phyloP scores from a whole-genome alignment of 2,797 vertebrate species.

The Liparis tanakae region DNA sequence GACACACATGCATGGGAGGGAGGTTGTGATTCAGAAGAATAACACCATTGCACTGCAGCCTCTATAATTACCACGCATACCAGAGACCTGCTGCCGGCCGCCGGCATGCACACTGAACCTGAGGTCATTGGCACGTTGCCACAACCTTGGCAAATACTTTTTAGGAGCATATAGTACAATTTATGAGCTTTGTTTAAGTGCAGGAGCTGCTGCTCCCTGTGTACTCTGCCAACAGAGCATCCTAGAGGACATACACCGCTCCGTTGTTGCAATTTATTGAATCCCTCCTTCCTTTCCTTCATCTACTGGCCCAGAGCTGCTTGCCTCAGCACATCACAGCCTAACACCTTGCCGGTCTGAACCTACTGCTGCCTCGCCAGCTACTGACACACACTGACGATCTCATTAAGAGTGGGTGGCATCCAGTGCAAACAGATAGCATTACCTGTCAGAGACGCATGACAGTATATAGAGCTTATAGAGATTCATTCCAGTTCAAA shows the following conservation, averaged over 20 bases:
- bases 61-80: neutral
- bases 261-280: conserved; percentile 52
- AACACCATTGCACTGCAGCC: conserved; percentile 1
- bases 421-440: conserved; percentile 34
- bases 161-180: conserved; percentile 2
- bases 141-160: conserved; percentile 7
- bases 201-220: conserved; percentile 19
- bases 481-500: neutral
- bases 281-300: conserved; percentile 39
- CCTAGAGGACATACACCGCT: conserved; percentile 20
- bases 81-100: neutral
- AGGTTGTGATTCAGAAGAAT: neutral
- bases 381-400: conserved; percentile 51
- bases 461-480: conserved; percentile 22
- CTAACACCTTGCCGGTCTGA: conserved; percentile 58
- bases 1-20: neutral
- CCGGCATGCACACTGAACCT: neutral
- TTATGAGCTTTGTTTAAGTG: conserved; percentile 11
- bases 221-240: conserved; percentile 31
- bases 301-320: conserved; percentile 37
- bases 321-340: conserved; percentile 65
- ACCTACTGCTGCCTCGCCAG: conserved; percentile 31
- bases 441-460: conserved; percentile 45
- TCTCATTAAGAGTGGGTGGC: conserved; percentile 59
- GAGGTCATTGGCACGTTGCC: conserved; percentile 16